A percentile compares a stretch with the other conserved stretches of the same genome.
Evolutionary conservation across 2,113 vertebrate species (phyloP).

Genomic region (Pachycephala philippinensis): DNA sequence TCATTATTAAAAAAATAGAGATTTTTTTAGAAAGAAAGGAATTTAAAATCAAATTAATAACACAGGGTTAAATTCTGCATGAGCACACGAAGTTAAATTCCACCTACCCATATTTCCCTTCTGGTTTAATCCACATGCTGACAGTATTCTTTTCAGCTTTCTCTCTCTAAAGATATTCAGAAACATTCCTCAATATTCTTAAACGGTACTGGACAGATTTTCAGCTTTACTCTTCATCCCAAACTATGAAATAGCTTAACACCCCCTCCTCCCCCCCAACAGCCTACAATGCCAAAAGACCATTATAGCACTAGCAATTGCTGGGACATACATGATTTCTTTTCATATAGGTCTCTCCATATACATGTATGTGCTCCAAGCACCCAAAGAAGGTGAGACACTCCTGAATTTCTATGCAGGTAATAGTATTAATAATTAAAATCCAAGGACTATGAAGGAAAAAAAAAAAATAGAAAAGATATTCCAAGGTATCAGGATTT

Average conservation of each 20-base stretch:
- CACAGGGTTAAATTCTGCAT: not conserved
- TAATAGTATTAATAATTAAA: not conserved
- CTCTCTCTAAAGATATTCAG: not conserved
- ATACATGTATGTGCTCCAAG: not conserved
- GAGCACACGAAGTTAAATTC: not conserved
- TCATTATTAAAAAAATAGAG: not conserved
- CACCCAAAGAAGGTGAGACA: not conserved
- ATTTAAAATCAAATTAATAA: not conserved
- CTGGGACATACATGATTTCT: accelerated
- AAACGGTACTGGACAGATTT: not conserved
- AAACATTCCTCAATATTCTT: not conserved
- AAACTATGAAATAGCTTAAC: not conserved
- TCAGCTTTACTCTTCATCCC: not conserved
- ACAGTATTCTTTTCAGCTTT: not conserved
- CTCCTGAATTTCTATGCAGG: not conserved
- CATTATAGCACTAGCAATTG: not conserved
- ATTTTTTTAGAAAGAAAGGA: not conserved
- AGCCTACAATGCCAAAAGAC: not conserved
- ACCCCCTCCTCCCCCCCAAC: not conserved
- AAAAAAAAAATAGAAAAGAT: not conserved
- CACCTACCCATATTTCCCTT: not conserved
- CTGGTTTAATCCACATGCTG: not conserved
- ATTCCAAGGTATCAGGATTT: not conserved
- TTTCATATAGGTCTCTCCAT: not conserved
- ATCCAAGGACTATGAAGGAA: not conserved